These are phyloP conservation scores for Papilio xuthus DNA, from an alignment of 1,140 invertebrate genomes.

Conservation along the genomic window DNA sequence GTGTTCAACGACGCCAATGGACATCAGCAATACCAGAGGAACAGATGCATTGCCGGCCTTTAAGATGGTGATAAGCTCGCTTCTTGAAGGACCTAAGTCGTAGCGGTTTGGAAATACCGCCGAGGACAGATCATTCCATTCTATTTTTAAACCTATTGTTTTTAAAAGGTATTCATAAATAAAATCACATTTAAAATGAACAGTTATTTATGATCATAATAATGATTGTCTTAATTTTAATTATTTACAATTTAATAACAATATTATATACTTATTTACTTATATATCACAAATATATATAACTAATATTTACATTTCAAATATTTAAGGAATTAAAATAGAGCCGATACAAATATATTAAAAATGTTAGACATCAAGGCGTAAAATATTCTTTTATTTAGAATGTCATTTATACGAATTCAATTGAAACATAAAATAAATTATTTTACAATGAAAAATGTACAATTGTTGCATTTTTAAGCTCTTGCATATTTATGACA, in stretches of 20 bases:
- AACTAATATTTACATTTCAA: slow-evolving; percentile 27
- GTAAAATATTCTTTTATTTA: not conserved
- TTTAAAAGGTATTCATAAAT: not conserved
- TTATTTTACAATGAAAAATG: not conserved
- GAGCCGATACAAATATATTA: slow-evolving; percentile 20
- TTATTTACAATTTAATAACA: slow-evolving; percentile 37
- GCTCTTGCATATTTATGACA: not conserved
- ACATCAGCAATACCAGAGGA: too few species aligned
- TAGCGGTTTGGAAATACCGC: too few species aligned
- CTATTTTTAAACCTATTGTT: not conserved
- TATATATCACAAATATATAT: slow-evolving; percentile 38
- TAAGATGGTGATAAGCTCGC: too few species aligned
- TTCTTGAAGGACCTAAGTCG: too few species aligned
- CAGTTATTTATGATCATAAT: slow-evolving; percentile 36
- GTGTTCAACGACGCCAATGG: too few species aligned
- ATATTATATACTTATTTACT: slow-evolving; percentile 19
- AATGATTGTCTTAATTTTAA: slow-evolving; percentile 10
- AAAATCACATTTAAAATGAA: slow-evolving; percentile 23
- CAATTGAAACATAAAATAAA: not conserved
- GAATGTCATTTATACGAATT: not conserved
- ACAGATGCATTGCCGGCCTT: too few species aligned
- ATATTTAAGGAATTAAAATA: slow-evolving; percentile 11
- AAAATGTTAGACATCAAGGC: not conserved
- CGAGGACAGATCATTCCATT: too few species aligned
- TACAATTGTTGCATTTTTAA: not conserved